Evolutionary conservation across 2,888 invertebrate species (phyloP).

Genomic region (Girardia tigrina): DNA sequence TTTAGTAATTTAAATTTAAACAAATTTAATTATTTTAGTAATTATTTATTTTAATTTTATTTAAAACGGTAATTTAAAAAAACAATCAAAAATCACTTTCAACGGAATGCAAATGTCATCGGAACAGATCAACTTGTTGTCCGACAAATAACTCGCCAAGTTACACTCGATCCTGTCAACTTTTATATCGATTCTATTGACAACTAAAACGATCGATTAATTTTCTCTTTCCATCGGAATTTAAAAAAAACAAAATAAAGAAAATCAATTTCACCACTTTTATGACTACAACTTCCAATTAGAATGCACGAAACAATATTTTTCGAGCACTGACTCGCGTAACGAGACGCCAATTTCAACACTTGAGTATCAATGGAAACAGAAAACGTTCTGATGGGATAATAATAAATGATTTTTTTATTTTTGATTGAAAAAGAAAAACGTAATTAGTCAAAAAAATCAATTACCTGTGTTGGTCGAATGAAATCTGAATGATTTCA

Average conservation of each 20-base stretch:
- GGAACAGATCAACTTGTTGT: not conserved
- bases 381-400: not conserved
- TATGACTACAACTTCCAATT: not conserved
- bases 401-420: too few species aligned
- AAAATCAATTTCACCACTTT: not conserved
- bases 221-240: too few species aligned
- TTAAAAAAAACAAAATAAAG: not conserved
- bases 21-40: not conserved
- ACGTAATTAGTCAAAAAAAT: not conserved
- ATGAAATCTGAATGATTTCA: not conserved
- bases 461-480: not conserved
- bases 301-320: not conserved
- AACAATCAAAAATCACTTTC: not conserved
- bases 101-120: not conserved
- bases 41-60: too few species aligned
- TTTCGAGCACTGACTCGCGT: not conserved
- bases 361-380: not conserved
- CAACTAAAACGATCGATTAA: too few species aligned
- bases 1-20: too few species aligned
- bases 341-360: not conserved
- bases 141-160: not conserved
- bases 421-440: not conserved
- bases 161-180: not conserved
- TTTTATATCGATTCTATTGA: not conserved
- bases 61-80: too few species aligned